These are phyloP conservation scores for Spodoptera littoralis DNA, from an alignment of 2,888 invertebrate species.

Conservation along the genomic window DNA sequence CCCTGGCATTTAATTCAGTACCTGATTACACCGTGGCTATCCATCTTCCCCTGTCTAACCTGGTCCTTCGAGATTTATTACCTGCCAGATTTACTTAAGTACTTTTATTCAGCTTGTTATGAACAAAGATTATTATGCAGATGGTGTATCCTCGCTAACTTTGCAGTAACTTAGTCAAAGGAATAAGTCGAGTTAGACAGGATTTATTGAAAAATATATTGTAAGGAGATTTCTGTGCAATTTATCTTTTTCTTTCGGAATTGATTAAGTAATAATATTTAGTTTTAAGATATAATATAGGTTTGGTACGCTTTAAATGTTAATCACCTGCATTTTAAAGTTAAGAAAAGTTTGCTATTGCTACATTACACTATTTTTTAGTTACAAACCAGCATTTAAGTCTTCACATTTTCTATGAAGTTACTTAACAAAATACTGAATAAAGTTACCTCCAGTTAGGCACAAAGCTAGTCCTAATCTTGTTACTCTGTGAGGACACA, in stretches of 20 bases:
- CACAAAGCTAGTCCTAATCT: slow-evolving; percentile 11
- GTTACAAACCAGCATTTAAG: too few relatives aligned
- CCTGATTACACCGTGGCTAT: slow-evolving; percentile 59
- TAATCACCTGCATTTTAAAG: too few relatives aligned
- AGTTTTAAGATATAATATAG: too few relatives aligned
- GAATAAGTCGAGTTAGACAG: too few relatives aligned
- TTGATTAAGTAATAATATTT: too few relatives aligned
- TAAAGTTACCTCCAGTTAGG: slow-evolving; percentile 12
- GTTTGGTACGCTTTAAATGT: too few relatives aligned
- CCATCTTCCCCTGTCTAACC: slow-evolving; percentile 64
- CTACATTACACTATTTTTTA: too few relatives aligned
- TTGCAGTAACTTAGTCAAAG: slow-evolving; percentile 7
- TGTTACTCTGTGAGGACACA: slow-evolving; percentile 63
- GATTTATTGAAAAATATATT: too few relatives aligned
- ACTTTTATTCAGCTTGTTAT: slow-evolving; percentile 66
- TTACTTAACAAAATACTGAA: not conserved
- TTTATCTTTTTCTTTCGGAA: too few relatives aligned
- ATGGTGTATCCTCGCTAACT: slow-evolving; percentile 2
- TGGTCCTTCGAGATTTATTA: slow-evolving; percentile 70
- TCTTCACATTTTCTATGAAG: too few relatives aligned
- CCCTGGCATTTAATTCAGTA: slow-evolving; percentile 50
- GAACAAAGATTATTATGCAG: slow-evolving; percentile 56
- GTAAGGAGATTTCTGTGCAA: too few relatives aligned
- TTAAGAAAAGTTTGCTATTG: too few relatives aligned
- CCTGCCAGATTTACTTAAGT: slow-evolving; percentile 69